Evolutionary conservation across 2,888 invertebrate species (phyloP), one percentile per base, ranked within the genome.

Genomic region (Formica aserva): DNA sequence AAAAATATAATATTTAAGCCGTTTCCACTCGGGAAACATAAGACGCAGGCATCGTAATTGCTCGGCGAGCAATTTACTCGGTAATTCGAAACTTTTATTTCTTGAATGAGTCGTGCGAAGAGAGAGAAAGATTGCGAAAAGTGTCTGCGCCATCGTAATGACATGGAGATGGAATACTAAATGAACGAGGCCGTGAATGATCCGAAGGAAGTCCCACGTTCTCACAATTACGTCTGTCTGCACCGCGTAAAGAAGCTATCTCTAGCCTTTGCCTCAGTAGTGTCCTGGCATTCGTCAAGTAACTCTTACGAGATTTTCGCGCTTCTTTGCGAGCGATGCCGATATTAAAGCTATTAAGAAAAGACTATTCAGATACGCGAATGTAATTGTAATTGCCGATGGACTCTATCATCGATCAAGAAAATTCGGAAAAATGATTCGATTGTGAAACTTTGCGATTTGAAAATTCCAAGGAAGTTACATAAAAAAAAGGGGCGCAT

Each of bases 111-210:
- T 0, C 60, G 72, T 80, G 78, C 71, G 71, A 78, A 69, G 71
- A 41, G 48, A 32, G 38, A 38, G 35, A n/a, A 1, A 9, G 35
- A 26, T 5, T 41, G 35, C 71, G 41, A 52, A 80, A 72, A 72
- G 45, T 80, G 57, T 71, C 11, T 29, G 67, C 52, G 38, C n/a
- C 32, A 32, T n/a, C 69, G 57, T 57, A 77, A 77, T 67, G 55
- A 67, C 29, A 77, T 5, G 18, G 60, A 69, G 69, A 41, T 15
- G 15, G 35, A 80, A 15, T 32, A 60, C 41, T 72, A 72, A 72
- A 72, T 13, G 72, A 80, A 80, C 72, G 71, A 26, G 78, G 60
- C 60, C 78, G 78, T 45, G 72, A 72, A 35, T 80, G 57, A 80
- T 80, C 45, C 45, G 60, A 60, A 35, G 57, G 41, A 57, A 71